A percentile compares a stretch with the other conserved stretches of the same genome.
phyloP scores from a whole-genome alignment of 2,797 vertebrate species.

The Parauchenoglanis punctatus region DNA sequence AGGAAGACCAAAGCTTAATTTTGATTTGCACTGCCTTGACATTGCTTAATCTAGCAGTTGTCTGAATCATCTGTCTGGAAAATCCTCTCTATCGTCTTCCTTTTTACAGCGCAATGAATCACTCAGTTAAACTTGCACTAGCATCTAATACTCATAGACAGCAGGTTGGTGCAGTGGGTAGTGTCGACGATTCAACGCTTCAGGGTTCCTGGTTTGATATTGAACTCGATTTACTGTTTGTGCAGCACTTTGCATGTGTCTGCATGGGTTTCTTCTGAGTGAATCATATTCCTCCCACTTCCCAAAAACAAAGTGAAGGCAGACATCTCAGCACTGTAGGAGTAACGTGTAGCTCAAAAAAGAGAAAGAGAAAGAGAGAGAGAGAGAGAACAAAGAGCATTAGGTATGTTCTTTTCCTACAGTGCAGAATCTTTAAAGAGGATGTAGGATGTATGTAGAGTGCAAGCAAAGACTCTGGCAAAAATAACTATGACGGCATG shows the following conservation, averaged over 20 bases:
- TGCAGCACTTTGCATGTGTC: not conserved
- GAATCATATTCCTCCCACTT: not conserved
- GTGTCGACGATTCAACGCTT: not conserved
- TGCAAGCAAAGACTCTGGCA: not conserved
- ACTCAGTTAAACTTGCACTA: not conserved
- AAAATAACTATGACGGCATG: not conserved
- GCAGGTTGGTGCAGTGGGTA: not conserved
- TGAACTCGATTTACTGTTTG: not conserved
- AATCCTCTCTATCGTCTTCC: not conserved
- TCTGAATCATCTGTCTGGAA: not conserved
- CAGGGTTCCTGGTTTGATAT: not conserved
- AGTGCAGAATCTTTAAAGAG: not conserved
- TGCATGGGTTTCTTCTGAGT: not conserved
- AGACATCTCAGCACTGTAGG: too few species aligned
- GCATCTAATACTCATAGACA: not conserved
- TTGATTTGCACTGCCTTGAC: not conserved
- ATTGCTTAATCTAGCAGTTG: not conserved
- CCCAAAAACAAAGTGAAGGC: not conserved
- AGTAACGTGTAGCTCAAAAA: too few species aligned
- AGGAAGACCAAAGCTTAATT: not conserved
- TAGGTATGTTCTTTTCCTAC: not conserved
- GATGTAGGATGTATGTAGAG: not conserved
- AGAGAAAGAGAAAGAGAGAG: too few species aligned
- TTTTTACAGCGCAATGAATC: not conserved
- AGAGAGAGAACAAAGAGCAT: not conserved